Base-by-base conservation (phyloP, 1,140 invertebrate genomes). In the Achroia grisella region DNA sequence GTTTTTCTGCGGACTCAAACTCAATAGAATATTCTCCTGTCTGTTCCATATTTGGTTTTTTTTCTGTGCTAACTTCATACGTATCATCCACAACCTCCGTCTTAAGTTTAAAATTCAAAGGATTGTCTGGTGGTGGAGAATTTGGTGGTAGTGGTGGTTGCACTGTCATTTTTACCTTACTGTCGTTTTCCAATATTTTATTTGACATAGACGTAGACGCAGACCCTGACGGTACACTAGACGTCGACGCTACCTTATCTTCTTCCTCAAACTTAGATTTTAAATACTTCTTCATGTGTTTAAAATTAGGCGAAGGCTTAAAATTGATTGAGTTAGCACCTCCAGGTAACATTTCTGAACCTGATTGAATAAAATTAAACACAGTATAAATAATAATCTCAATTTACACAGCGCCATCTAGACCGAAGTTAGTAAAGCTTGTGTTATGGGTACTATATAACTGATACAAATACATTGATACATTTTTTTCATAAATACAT, bases 231-330 rank as follows among this genome's bases (percentile, higher is more conserved):
- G n/a, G n/a, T n/a, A n/a, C n/a, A 23, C 6, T 23, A 3, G 17
- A 23, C 6, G 17, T 6, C 2, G 17, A 23, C 6, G 17, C 17
- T 23, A 23, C 6, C 17, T 23, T 23, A 23, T 43, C 39, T 12
- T 48, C 43, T 36, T 60, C 51, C 35, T 66, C 63, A 41, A 69
- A 62, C 51, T 75, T 77, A 0, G 50, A 68, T 29, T 62, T 69
- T 8, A 77, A 59, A 40, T 64, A 79, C 34, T 81, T 80, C 58
- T 75, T 79, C 72, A 81, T 82, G 28, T 65, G 66, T 62, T 70
- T 70, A 36, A 73, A 67, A 51, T 70, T 66, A 14, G 63, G 59
- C 1, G 70, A 72, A 27, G 75, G 51, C 35, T 55, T 45, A 48
- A 75, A 75, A 11, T 69, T 70, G 27, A 78, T 71, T 51, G 32